Base-by-base conservation (phyloP, 2,797 vertebrate genomes). In the Cygnus olor region DNA sequence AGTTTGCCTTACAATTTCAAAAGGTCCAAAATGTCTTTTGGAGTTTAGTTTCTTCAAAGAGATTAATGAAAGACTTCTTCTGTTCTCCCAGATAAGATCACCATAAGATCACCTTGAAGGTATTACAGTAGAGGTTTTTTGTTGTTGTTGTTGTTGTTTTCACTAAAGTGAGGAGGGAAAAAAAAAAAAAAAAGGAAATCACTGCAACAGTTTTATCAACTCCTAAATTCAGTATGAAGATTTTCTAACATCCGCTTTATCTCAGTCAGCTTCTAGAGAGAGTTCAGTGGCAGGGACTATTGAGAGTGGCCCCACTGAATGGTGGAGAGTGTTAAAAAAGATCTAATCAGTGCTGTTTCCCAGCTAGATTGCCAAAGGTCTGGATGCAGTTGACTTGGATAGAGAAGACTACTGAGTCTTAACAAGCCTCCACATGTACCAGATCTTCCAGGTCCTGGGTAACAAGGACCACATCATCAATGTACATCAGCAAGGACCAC, bases 101-200 rank as follows among this genome's bases (percentile, higher is more conserved):
- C 8, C 32, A 49, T 71, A 81, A 36, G 30, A 34, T 69, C 22
- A 70, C 8, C 32, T 44, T 65, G 57, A 87, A 91, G 4, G 3
- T 61, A 40, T 38, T 47, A 57, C 56, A 21, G 7, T 44, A n/a
- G 2, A 0, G 1, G 9, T 14, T 2, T 32, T 22, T 49, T 34
- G 12, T 36, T 0, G 22, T 51, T 27, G 11, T 36, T 0, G 11
- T 51, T 61, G 11, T 38, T 40, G 40, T 44, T 56, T 9, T 78
- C 10, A n/a, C 3, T 14, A 27, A 78, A 74, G 27, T 13, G 1
- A 40, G 11, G 51, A 27, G 25, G 15, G 16, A 11, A 22, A 25
- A 14, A 56, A 51, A 34, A 81, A 9, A 1, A 73, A 61, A 2
- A 4, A 53, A 77, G 14, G 42, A 85, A 88, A 45, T 40, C 18